Conservation (phyloP, 2,797 vertebrate species). For the Gymnothorax javanicus region DNA sequence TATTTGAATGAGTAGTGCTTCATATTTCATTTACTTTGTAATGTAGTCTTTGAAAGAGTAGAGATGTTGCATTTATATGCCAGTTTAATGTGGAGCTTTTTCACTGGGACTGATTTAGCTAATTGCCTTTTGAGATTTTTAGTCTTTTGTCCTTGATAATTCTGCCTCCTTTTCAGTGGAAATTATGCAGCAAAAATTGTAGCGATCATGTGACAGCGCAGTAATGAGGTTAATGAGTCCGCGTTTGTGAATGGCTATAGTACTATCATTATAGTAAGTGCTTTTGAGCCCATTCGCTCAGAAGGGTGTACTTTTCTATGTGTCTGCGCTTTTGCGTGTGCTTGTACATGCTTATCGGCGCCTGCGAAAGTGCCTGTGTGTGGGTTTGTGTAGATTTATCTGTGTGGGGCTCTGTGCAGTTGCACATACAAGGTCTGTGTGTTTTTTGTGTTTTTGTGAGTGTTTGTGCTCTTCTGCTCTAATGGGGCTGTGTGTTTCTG, state of each 20-base stretch:
- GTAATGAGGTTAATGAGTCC: conserved; percentile 7
- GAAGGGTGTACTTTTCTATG: not conserved
- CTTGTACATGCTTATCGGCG: not conserved
- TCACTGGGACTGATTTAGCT: not conserved
- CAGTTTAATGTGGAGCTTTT: not conserved
- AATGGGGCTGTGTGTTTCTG: no score
- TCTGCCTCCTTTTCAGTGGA: not conserved
- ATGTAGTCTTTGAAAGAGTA: not conserved
- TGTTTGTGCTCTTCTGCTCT: no score
- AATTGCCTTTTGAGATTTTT: not conserved
- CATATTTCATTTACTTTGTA: not conserved
- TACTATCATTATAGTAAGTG: not conserved
- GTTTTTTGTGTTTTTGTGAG: no score
- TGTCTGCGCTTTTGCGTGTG: not conserved
- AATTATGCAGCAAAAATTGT: not conserved
- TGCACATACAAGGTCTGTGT: no score
- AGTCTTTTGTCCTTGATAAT: not conserved
- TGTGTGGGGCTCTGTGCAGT: not conserved
- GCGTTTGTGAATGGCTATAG: not conserved
- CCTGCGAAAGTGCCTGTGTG: not conserved
- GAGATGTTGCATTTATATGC: not conserved
- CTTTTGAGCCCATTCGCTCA: not conserved
- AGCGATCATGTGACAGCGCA: not conserved
- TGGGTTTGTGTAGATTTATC: not conserved
- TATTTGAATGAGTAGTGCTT: not conserved